Evolutionary conservation across 2,888 invertebrate species (phyloP), one percentile per base, ranked within the genome.

Genomic region (Kuschelorhynchus macadamiae): DNA sequence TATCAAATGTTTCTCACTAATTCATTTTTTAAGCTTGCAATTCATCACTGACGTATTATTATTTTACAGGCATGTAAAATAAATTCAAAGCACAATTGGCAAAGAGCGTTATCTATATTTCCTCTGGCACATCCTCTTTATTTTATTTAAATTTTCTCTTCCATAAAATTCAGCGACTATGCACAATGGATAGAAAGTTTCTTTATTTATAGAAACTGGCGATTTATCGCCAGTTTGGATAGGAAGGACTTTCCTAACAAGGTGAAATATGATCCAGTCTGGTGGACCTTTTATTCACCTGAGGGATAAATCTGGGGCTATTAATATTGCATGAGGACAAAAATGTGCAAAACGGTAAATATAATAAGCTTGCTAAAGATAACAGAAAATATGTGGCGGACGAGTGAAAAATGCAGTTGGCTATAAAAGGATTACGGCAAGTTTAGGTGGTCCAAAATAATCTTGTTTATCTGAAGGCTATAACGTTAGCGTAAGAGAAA

Each of bases 251-350:
- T 12, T 16, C n/a, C 62, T 62, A 62, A 62, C 62, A 52, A 53
- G 62, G 50, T 62, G 53, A 62, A 62, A 62, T 62, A 62, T 62
- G 25, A 53, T 16, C 17, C 21, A 41, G 52, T 32, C 62, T n/a
- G 9, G 42, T 14, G 53, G 62, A 52, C 62, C 62, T 62, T 60
- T 62, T 62, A 62, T 62, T 53, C 21, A 62, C 62, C 62, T 62
- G 44, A 62, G 49, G 39, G 62, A 62, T 53, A 42, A 50, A 62
- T 62, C 62, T 33, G 30, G n/a, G 39, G 21, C 60, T 25, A 62
- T 62, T 62, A 62, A 62, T 53, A 50, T 62, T 62, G 53, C 41
- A 62, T 62, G 62, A 62, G 62, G 53, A 36, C 50, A 62, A 62
- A 60, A 62, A 62, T 62, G 62, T 62, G 46, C 33, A 62, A 53